A percentile compares a stretch with the other conserved stretches of the same genome.
phyloP scores from a whole-genome alignment of 1,140 invertebrate genomes.

The Octopus sinensis region DNA sequence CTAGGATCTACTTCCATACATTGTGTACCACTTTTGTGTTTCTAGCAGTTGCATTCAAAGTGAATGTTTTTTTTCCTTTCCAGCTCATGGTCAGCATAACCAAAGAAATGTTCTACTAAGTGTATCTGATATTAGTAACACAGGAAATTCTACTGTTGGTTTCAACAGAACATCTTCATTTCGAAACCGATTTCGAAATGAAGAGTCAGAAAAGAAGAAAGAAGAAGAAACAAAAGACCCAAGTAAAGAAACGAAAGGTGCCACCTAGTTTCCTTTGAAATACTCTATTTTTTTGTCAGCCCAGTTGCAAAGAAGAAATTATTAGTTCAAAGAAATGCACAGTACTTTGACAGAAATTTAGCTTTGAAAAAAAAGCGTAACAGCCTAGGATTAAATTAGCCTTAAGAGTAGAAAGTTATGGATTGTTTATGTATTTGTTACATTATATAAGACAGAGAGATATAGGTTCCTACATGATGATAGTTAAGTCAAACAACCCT shows the following conservation, averaged over 20 bases:
- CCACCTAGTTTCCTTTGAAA: too few species aligned
- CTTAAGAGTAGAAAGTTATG: too few species aligned
- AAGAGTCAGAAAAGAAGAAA: conserved; percentile 12
- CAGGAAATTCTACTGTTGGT: neutral
- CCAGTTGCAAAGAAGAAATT: too few species aligned
- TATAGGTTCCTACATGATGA: too few species aligned
- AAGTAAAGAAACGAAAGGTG: conserved; percentile 15
- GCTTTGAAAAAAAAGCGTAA: too few species aligned
- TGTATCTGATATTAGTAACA: conserved; percentile 14
- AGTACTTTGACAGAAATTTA: too few species aligned
- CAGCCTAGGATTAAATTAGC: too few species aligned
- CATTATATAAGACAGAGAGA: too few species aligned
- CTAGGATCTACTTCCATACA: neutral
- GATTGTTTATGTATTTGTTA: too few species aligned
- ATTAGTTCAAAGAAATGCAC: too few species aligned
- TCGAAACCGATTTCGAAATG: conserved; percentile 13
- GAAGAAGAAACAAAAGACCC: conserved; percentile 13
- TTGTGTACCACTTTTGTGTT: neutral
- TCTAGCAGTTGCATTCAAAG: neutral
- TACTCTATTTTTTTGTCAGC: too few species aligned
- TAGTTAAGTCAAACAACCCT: too few species aligned
- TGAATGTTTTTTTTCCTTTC: conserved; percentile 7
- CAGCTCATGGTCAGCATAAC: conserved; percentile 4
- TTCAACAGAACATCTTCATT: conserved; percentile 15
- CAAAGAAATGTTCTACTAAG: conserved; percentile 14